Percentiles rank a stretch among this genome's conserved stretches.
Evolutionary conservation across 2,113 vertebrate genomes (phyloP).

Genomic region (Campylomormyrus numenius): DNA sequence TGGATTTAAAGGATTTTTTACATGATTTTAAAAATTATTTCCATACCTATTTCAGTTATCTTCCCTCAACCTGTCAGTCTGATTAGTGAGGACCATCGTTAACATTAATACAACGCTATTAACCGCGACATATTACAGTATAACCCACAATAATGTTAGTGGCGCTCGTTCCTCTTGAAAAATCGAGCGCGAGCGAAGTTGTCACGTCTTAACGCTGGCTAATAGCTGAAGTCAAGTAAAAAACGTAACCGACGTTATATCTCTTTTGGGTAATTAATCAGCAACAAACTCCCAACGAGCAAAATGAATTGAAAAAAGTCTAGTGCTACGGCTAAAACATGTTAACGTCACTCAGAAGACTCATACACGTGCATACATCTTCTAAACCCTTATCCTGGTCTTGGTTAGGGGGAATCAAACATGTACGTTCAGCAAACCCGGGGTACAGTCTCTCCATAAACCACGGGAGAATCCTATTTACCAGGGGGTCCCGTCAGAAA

Average conservation of each 20-base stretch:
- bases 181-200: neutral
- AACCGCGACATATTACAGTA: neutral
- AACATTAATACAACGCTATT: neutral
- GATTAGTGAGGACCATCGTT: neutral
- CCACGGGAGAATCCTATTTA: slow-evolving; percentile 44
- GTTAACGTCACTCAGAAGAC: neutral
- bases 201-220: neutral
- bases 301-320: neutral
- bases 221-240: neutral
- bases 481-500: slow-evolving; percentile 86
- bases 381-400: neutral
- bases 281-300: neutral
- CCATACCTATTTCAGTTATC: neutral
- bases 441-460: neutral
- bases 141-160: neutral
- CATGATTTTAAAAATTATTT: neutral
- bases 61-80: neutral
- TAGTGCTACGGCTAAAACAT: neutral
- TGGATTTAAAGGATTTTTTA: neutral
- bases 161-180: neutral
- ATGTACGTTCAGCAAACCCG: neutral
- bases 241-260: neutral
- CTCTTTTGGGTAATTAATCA: neutral
- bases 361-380: neutral
- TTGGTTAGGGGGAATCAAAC: neutral